These are phyloP conservation scores for Acridotheres tristis DNA, from an alignment of 2,797 vertebrate species.

Conservation along the genomic window DNA sequence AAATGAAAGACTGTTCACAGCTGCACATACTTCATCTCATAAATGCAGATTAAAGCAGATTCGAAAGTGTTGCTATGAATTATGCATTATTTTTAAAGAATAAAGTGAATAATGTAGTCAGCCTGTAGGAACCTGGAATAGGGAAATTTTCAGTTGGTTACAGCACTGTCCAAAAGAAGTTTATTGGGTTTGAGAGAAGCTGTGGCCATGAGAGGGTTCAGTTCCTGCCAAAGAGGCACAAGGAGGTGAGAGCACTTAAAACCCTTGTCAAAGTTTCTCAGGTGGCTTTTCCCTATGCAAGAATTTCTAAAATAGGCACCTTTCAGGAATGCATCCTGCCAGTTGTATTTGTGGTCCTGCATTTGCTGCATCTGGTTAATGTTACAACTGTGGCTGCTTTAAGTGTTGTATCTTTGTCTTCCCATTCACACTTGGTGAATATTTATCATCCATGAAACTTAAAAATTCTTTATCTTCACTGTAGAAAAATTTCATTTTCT, in stretches of 20 bases:
- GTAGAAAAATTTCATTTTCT: background rate
- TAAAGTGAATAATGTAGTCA: background rate
- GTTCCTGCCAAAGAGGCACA: background rate
- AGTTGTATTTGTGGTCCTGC: background rate
- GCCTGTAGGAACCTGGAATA: background rate
- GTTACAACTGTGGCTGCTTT: background rate
- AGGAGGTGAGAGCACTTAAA: background rate
- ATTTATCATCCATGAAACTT: background rate
- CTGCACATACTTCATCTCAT: background rate
- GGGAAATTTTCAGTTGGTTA: background rate
- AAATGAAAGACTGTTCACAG: constrained; percentile 3
- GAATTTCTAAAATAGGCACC: background rate
- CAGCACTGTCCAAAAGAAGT: background rate
- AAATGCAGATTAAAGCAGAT: constrained; percentile 40
- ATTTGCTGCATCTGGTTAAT: background rate
- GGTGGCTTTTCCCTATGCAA: background rate
- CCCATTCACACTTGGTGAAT: background rate
- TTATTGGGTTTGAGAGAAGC: background rate
- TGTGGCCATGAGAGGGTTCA: background rate
- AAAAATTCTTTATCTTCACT: background rate
- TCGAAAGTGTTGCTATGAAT: constrained; percentile 15
- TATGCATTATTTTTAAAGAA: constrained; percentile 28
- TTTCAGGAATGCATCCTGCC: background rate
- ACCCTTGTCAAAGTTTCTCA: background rate
- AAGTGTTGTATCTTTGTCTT: background rate